phyloP scores from a whole-genome alignment of 2,888 invertebrate species.

The Priocnemis perturbator region DNA sequence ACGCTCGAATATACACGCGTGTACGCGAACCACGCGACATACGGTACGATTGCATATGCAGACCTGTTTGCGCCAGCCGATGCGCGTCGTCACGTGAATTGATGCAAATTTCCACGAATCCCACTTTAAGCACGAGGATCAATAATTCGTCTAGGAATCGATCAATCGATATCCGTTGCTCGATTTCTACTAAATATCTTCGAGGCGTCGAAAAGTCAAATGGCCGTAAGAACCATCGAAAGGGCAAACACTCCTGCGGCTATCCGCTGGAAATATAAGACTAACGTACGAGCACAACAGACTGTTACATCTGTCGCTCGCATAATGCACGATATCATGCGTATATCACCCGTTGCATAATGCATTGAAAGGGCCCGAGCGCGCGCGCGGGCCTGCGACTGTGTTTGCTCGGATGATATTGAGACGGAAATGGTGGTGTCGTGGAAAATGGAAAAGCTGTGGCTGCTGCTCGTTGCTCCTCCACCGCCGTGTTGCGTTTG shows the following conservation, averaged over 20 bases:
- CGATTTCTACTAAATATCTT: neutral
- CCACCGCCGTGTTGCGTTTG: constrained; percentile 7
- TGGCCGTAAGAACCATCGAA: neutral
- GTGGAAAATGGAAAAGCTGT: constrained; percentile 56
- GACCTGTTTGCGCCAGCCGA: constrained; percentile 52
- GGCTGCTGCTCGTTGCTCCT: constrained; percentile 29
- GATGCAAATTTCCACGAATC: constrained; percentile 56
- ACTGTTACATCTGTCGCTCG: constrained; percentile 63
- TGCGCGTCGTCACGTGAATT: constrained; percentile 49
- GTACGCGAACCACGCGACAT: constrained; percentile 50
- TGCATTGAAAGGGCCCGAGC: constrained; percentile 44
- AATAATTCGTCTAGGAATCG: constrained; percentile 6
- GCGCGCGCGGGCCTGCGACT: constrained; percentile 26
- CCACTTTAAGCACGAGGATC: constrained; percentile 30
- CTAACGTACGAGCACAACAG: constrained; percentile 42
- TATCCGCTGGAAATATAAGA: constrained; percentile 18
- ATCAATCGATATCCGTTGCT: constrained; percentile 10
- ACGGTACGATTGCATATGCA: constrained; percentile 63
- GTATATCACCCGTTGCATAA: constrained; percentile 59
- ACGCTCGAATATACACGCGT: constrained; percentile 5
- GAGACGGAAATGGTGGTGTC: constrained; percentile 29
- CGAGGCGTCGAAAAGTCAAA: neutral
- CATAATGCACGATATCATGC: constrained; percentile 61
- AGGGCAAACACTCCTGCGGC: constrained; percentile 2
- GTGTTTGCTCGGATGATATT: constrained; percentile 23